phyloP scores from a whole-genome alignment of 1,140 invertebrate species.

The Brachionus manjavacas region DNA sequence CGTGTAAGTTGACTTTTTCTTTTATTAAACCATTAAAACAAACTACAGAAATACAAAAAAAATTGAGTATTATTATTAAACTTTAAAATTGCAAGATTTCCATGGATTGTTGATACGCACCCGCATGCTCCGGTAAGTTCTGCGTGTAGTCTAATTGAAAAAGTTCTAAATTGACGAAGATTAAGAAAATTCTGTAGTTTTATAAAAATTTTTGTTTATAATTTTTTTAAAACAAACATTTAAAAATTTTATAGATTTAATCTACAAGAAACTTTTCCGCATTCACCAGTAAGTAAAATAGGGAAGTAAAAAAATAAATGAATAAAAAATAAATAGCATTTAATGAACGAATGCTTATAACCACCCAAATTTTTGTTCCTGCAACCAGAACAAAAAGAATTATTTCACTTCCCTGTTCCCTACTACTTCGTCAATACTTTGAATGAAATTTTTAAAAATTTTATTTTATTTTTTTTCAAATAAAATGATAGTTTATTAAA shows the following conservation, averaged over 20 bases:
- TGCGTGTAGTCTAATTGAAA: background rate
- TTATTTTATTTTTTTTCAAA: background rate
- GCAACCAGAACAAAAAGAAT: background rate
- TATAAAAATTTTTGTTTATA: background rate
- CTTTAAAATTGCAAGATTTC: constrained; percentile 31
- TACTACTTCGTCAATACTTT: constrained; percentile 34
- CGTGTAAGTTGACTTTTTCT: constrained; percentile 36
- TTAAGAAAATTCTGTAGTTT: constrained; percentile 29
- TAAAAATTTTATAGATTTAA: constrained; percentile 42
- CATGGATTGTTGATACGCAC: constrained; percentile 20
- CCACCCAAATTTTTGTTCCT: background rate
- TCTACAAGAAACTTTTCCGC: constrained; percentile 10
- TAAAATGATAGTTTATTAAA: no score
- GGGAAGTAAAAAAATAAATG: background rate
- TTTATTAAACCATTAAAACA: background rate
- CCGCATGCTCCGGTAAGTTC: constrained; percentile 39
- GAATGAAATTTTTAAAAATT: background rate
- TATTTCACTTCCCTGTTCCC: background rate
- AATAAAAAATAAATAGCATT: background rate
- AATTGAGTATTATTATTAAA: background rate
- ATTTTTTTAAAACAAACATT: constrained; percentile 20
- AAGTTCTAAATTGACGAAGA: constrained; percentile 31
- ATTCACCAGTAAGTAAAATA: constrained; percentile 40
- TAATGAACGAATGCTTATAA: background rate
- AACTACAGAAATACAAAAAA: constrained; percentile 29